These are phyloP conservation scores for Byasa hedistus DNA, from an alignment of 2,888 invertebrate species.

Conservation along the genomic window DNA sequence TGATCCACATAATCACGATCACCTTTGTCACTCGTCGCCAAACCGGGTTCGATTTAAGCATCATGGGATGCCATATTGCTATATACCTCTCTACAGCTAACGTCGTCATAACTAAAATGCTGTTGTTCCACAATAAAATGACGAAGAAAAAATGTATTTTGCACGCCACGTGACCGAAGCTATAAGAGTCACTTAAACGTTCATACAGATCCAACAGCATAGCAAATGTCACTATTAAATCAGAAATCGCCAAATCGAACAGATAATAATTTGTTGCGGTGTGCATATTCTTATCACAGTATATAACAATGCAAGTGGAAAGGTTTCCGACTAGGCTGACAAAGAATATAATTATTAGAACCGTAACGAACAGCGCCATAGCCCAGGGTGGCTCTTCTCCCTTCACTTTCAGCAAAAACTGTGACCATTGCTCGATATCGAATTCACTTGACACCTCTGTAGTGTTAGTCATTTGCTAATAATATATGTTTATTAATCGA, in stretches of 20 bases:
- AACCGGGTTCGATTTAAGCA: slow-evolving; percentile 45
- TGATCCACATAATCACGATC: slow-evolving; percentile 48
- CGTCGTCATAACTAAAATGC: slow-evolving; percentile 56
- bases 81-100: slow-evolving; percentile 57
- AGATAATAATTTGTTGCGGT: slow-evolving; percentile 67
- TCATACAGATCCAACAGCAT: slow-evolving; percentile 51
- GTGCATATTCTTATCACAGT: slow-evolving; percentile 62
- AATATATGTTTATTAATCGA: background rate
- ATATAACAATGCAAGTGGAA: slow-evolving; percentile 65
- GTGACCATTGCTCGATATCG: slow-evolving; percentile 45
- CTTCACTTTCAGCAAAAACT: slow-evolving; percentile 40
- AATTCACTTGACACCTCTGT: slow-evolving; percentile 75
- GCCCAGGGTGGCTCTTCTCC: slow-evolving; percentile 40
- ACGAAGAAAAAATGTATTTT: slow-evolving; percentile 53
- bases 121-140: slow-evolving; percentile 53
- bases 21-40: slow-evolving; percentile 52
- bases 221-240: slow-evolving; percentile 56
- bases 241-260: slow-evolving; percentile 64
- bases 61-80: slow-evolving; percentile 54
- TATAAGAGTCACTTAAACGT: slow-evolving; percentile 38
- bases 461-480: slow-evolving; percentile 30
- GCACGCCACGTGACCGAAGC: slow-evolving; percentile 45
- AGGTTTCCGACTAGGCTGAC: slow-evolving; percentile 57
- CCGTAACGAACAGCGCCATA: slow-evolving; percentile 34
- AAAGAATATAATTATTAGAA: slow-evolving; percentile 45